Percentiles rank a stretch among this genome's conserved stretches.
Evolutionary conservation across 1,140 invertebrate species (phyloP).

Genomic region (Megalopta genalis): DNA sequence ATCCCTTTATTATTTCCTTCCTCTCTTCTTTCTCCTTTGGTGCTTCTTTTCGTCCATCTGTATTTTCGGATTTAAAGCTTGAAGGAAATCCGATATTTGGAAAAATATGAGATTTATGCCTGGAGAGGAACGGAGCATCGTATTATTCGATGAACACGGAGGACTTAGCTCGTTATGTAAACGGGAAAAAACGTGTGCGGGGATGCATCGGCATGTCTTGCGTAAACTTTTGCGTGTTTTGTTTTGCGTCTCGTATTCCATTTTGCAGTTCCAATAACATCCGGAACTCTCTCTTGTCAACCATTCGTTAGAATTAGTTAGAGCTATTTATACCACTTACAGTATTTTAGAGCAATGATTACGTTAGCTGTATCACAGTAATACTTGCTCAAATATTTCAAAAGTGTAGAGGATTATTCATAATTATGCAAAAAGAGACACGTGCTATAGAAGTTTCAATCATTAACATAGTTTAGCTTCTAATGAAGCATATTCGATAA

Average conservation of each 20-base stretch:
- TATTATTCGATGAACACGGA: slow-evolving; percentile 25
- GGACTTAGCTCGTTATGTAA: slow-evolving; percentile 1
- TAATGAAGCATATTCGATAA: too few species aligned
- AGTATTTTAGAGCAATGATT: too few species aligned
- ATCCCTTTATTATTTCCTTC: slow-evolving; percentile 17
- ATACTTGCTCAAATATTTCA: too few species aligned
- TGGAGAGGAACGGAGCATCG: not conserved
- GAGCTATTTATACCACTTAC: too few species aligned
- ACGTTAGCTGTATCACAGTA: too few species aligned
- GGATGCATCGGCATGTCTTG: not conserved
- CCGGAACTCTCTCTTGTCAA: too few species aligned
- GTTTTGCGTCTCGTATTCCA: not conserved
- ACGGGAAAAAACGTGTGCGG: not conserved
- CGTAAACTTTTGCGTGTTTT: not conserved
- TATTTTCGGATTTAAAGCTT: not conserved
- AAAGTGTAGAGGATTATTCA: too few species aligned
- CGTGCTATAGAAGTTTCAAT: too few species aligned
- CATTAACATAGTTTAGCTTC: too few species aligned
- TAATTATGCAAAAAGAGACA: too few species aligned
- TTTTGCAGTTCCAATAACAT: too few species aligned
- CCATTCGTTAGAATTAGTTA: too few species aligned
- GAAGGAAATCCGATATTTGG: slow-evolving; percentile 17
- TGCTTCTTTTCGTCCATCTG: not conserved
- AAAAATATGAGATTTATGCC: slow-evolving; percentile 18
- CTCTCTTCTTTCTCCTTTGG: not conserved